Evolutionary conservation across 2,888 invertebrate genomes (phyloP).

Genomic region (Eilema caniola): DNA sequence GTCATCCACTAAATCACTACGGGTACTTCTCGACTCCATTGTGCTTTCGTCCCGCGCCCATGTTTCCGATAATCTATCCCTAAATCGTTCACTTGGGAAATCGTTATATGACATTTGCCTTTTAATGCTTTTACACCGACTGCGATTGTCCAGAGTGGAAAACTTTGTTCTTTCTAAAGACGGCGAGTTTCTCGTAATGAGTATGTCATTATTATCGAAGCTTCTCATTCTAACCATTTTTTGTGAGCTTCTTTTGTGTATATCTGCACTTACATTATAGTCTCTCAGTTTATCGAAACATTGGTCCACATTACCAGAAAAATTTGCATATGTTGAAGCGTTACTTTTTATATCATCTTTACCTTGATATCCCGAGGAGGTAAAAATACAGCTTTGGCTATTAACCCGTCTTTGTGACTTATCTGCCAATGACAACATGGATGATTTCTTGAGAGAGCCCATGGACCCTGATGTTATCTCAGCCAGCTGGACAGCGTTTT

Average conservation of each 20-base stretch:
- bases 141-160: slow-evolving; percentile 82
- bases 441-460: slow-evolving; percentile 80
- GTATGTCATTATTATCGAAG: slow-evolving; percentile 78
- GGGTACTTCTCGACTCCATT: slow-evolving; percentile 70
- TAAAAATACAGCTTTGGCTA: slow-evolving; percentile 80
- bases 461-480: slow-evolving; percentile 82
- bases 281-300: slow-evolving; percentile 81
- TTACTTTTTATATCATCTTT: slow-evolving; percentile 78
- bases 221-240: slow-evolving; percentile 78
- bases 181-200: slow-evolving; percentile 69
- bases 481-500: slow-evolving; percentile 81
- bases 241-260: slow-evolving; percentile 61
- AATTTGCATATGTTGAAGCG: slow-evolving; percentile 79
- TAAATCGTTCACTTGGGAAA: slow-evolving; percentile 79
- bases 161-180: slow-evolving; percentile 74
- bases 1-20: slow-evolving; percentile 73
- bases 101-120: slow-evolving; percentile 85
- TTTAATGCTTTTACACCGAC: slow-evolving; percentile 79
- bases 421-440: slow-evolving; percentile 81
- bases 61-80: slow-evolving; percentile 72
- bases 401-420: slow-evolving; percentile 79
- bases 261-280: slow-evolving; percentile 67
- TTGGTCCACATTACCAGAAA: slow-evolving; percentile 83
- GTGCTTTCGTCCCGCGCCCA: slow-evolving; percentile 74
- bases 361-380: slow-evolving; percentile 72